These are phyloP conservation scores for Heteronetta atricapilla DNA, from an alignment of 2,113 vertebrate genomes.

Conservation along the genomic window DNA sequence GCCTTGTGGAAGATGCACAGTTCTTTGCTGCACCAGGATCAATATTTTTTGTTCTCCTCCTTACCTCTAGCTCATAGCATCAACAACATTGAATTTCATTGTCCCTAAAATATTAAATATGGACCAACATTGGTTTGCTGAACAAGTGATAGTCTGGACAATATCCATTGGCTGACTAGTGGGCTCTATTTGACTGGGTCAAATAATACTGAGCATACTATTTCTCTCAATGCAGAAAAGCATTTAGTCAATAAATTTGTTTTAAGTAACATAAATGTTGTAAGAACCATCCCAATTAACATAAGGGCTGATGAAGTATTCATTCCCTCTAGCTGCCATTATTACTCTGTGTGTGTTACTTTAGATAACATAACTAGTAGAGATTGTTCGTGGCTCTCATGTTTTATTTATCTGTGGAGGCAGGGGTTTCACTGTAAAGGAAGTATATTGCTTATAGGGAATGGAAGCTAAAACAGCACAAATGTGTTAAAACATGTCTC, in stretches of 20 bases:
- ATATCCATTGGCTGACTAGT: conserved; percentile 25
- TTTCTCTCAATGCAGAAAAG: conserved; percentile 26
- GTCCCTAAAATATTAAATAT: conserved; percentile 25
- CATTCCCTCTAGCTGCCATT: background rate
- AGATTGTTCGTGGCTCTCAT: background rate
- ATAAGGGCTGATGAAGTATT: background rate
- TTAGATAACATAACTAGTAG: background rate
- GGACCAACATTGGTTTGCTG: background rate
- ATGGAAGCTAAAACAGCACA: background rate
- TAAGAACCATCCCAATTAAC: background rate
- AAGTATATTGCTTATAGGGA: background rate
- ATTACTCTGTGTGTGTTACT: background rate
- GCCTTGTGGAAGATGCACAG: background rate
- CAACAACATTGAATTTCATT: conserved; percentile 19
- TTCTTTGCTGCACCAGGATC: background rate
- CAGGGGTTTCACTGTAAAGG: background rate
- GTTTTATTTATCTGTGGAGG: conserved; percentile 15
- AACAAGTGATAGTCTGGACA: background rate
- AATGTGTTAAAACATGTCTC: background rate
- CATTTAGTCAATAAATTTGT: conserved; percentile 28
- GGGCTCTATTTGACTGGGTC: conserved; percentile 28
- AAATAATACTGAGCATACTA: background rate
- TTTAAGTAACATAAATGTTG: background rate
- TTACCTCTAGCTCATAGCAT: background rate
- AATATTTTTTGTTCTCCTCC: background rate